phyloP scores from a whole-genome alignment of 2,113 vertebrate genomes.

The Ophthalmolycus amberensis region DNA sequence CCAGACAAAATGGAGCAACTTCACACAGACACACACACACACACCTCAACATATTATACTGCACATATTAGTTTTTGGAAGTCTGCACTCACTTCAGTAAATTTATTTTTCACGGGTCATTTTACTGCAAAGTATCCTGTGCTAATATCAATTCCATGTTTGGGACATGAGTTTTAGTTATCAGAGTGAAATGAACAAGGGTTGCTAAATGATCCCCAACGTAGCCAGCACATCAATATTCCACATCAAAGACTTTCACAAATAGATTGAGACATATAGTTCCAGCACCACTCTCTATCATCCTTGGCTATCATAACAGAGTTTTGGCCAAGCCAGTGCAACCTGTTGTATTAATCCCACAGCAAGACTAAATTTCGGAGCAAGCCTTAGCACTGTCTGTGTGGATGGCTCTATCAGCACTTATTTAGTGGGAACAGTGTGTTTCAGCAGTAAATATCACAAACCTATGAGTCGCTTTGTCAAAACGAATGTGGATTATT shows the following conservation, averaged over 20 bases:
- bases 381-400: conserved; percentile 52
- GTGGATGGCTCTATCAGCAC: conserved; percentile 61
- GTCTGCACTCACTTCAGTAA: conserved; percentile 37
- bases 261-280: conserved; percentile 52
- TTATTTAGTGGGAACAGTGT: conserved; percentile 67
- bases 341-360: conserved; percentile 56
- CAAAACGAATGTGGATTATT: conserved; percentile 75
- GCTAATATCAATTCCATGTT: conserved; percentile 31
- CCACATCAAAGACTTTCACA: conserved; percentile 53
- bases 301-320: conserved; percentile 55
- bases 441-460: conserved; percentile 71
- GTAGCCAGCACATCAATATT: conserved; percentile 49
- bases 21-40: conserved; percentile 28
- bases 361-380: conserved; percentile 42
- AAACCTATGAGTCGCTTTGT: conserved; percentile 64
- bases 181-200: conserved; percentile 35
- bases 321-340: conserved; percentile 43
- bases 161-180: conserved; percentile 29
- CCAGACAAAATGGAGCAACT: conserved; percentile 62
- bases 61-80: conserved; percentile 45
- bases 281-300: conserved; percentile 35
- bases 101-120: conserved; percentile 38
- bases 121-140: conserved; percentile 36
- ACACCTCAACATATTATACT: conserved; percentile 37
- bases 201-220: conserved; percentile 41